Evolutionary conservation across 2,888 invertebrate species (phyloP).

Genomic region (Erebia aethiops): DNA sequence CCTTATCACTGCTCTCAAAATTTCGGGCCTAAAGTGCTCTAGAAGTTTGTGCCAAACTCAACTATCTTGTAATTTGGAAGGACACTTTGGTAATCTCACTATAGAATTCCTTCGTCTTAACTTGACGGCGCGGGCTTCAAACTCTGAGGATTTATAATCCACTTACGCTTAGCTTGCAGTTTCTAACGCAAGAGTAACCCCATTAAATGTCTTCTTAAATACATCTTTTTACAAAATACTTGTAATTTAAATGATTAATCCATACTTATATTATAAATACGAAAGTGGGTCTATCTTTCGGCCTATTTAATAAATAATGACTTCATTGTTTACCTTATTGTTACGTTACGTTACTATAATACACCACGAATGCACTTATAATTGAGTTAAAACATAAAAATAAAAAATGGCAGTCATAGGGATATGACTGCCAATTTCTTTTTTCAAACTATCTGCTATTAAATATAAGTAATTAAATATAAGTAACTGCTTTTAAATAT

Average conservation of each 20-base stretch:
- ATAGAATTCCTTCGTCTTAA: conserved; percentile 35
- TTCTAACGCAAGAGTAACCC: conserved; percentile 1
- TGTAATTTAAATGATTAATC: neutral
- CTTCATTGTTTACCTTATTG: too few species aligned
- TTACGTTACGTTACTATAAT: too few species aligned
- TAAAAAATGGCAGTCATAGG: too few species aligned
- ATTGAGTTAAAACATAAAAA: too few species aligned
- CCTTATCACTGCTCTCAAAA: conserved; percentile 14
- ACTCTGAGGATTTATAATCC: conserved; percentile 31
- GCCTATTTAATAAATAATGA: too few species aligned
- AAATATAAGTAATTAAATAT: too few species aligned
- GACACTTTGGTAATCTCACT: conserved; percentile 36
- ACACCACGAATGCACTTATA: too few species aligned
- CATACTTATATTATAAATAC: too few species aligned
- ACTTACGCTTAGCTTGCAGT: conserved; percentile 11
- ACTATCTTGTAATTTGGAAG: conserved; percentile 38
- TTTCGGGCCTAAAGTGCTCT: conserved; percentile 20
- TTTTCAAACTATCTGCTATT: too few species aligned
- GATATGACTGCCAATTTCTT: too few species aligned
- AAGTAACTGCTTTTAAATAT: too few species aligned
- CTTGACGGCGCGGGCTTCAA: conserved; percentile 30
- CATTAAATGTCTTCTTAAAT: neutral
- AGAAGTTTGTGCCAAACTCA: conserved; percentile 26
- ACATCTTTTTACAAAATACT: neutral
- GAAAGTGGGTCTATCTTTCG: too few species aligned